Percentiles rank a stretch among this genome's conserved stretches.
These are phyloP conservation scores for Alloplasta piceator DNA, from an alignment of 2,888 invertebrate genomes.

Conservation along the genomic window DNA sequence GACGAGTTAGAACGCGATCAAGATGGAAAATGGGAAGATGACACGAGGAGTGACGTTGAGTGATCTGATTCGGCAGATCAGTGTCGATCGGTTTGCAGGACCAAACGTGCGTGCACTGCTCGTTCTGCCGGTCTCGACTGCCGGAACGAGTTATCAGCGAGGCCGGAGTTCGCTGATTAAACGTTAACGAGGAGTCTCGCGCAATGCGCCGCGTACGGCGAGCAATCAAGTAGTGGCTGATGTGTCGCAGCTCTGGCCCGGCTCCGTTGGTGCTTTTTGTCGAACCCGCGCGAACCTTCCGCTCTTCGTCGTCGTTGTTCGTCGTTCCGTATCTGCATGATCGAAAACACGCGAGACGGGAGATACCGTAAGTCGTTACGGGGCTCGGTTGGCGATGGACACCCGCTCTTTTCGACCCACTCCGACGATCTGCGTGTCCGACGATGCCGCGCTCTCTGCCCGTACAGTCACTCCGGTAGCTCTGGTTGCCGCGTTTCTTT, in stretches of 20 bases:
- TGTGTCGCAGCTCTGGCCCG: too few relatives aligned
- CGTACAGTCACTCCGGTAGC: slow-evolving; percentile 65
- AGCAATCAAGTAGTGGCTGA: slow-evolving; percentile 63
- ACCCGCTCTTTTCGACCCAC: slow-evolving; percentile 78
- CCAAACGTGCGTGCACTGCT: slow-evolving; percentile 38
- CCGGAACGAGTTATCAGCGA: slow-evolving; percentile 35
- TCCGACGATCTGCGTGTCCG: slow-evolving; percentile 78
- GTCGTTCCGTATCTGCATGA: slow-evolving; percentile 33
- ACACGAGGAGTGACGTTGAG: too few relatives aligned
- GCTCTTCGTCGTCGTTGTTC: slow-evolving; percentile 71
- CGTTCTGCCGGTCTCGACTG: slow-evolving; percentile 58
- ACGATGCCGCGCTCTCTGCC: slow-evolving; percentile 69
- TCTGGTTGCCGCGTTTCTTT: slow-evolving; percentile 49
- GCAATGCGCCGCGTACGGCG: slow-evolving; percentile 67
- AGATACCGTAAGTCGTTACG: slow-evolving; percentile 29
- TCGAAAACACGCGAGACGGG: slow-evolving; percentile 45
- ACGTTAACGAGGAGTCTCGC: slow-evolving; percentile 72
- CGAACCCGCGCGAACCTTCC: slow-evolving; percentile 72
- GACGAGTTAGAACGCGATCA: too few relatives aligned
- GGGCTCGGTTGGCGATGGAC: slow-evolving; percentile 56
- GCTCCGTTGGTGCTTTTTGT: slow-evolving; percentile 60
- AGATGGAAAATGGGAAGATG: too few relatives aligned
- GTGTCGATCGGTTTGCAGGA: not conserved
- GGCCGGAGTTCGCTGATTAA: slow-evolving; percentile 61
- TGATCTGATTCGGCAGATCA: too few relatives aligned